phyloP scores from a whole-genome alignment of 2,888 invertebrate species.

The Eristalis arbustorum region DNA sequence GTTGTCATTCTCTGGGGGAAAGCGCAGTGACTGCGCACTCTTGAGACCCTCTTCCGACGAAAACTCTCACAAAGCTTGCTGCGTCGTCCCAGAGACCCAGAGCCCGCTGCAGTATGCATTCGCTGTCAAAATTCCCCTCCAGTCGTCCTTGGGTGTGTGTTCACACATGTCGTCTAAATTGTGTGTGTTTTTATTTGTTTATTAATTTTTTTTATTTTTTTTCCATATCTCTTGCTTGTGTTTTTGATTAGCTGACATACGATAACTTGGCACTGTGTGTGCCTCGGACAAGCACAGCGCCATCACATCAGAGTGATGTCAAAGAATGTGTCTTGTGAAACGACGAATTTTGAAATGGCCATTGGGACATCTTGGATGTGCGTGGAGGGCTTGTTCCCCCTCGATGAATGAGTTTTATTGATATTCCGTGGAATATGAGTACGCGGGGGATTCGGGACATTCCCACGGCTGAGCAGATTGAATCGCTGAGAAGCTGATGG shows the following conservation, averaged over 20 bases:
- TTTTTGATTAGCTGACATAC: conserved; percentile 3
- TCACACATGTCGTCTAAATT: background rate
- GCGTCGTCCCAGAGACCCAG: background rate
- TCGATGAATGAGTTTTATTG: background rate
- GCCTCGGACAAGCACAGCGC: background rate
- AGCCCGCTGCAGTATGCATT: background rate
- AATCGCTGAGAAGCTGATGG: background rate
- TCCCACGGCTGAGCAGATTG: background rate
- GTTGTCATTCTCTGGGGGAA: background rate
- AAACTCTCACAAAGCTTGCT: background rate
- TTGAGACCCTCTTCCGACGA: background rate
- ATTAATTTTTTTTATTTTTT: background rate
- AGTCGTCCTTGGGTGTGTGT: background rate
- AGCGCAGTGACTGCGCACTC: background rate
- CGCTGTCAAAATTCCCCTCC: background rate
- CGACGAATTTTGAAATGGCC: background rate
- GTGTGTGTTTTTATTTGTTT: background rate
- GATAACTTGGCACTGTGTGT: background rate
- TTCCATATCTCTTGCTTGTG: background rate
- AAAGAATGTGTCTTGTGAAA: background rate
- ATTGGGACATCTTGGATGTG: background rate
- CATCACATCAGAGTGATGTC: background rate
- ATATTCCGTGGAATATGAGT: background rate
- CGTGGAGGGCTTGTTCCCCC: background rate
- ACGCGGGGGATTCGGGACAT: background rate